phyloP scores from a whole-genome alignment of 2,113 vertebrate genomes.

The Melanotaenia duboulayi region DNA sequence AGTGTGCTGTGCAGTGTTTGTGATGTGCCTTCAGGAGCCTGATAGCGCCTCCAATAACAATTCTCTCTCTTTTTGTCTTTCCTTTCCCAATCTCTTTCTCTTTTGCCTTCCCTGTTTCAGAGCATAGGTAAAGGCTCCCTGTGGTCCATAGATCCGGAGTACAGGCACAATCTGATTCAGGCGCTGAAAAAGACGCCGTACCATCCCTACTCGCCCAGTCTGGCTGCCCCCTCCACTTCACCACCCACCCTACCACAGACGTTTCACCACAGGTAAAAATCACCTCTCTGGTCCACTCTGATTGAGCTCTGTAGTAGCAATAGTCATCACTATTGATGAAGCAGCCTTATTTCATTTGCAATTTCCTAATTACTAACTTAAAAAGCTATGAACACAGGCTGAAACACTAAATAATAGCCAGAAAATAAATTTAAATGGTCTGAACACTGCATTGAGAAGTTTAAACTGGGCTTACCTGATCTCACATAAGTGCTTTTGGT shows the following conservation, averaged over 20 bases:
- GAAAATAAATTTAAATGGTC: too few species aligned
- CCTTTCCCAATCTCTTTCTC: neutral
- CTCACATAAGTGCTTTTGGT: too few species aligned
- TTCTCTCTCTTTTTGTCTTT: neutral
- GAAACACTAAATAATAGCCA: too few species aligned
- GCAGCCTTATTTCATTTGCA: neutral
- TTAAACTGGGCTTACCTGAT: too few species aligned
- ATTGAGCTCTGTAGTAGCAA: too few species aligned
- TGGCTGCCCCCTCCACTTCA: constrained; percentile 85
- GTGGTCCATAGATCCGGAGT: constrained; percentile 99
- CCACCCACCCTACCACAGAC: constrained; percentile 92
- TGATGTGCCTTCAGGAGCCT: constrained; percentile 33
- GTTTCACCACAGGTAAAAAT: constrained; percentile 92
- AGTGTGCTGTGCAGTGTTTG: constrained; percentile 36
- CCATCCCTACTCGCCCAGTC: constrained; percentile 93
- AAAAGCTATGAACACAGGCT: too few species aligned
- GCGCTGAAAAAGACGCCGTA: constrained; percentile 99
- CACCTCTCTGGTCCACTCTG: neutral
- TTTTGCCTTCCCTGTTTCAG: constrained; percentile 78
- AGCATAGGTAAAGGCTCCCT: constrained; percentile 99
- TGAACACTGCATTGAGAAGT: too few species aligned
- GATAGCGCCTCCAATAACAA: constrained; percentile 33
- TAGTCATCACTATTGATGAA: neutral
- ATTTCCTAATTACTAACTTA: too few species aligned
- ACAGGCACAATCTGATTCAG: constrained; percentile 99